A percentile compares a stretch with the other conserved stretches of the same genome.
These are phyloP conservation scores for Dolichallabes microphthalmus DNA, from an alignment of 2,113 vertebrate genomes.

Conservation along the genomic window DNA sequence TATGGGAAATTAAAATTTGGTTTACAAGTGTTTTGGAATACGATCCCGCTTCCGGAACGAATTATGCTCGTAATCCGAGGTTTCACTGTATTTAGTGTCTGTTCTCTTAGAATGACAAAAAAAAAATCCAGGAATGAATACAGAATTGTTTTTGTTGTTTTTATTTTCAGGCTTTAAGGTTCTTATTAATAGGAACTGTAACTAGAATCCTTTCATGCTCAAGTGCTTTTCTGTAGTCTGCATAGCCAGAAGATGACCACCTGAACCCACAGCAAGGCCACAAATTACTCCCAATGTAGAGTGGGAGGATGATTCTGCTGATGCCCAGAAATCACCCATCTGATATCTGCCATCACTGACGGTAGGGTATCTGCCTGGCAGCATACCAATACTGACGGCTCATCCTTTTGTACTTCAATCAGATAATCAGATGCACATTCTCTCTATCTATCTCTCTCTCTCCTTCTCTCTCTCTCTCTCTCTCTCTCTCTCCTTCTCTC, in stretches of 20 bases:
- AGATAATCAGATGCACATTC: constrained; percentile 25
- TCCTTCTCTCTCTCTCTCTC: no score
- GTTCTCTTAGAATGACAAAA: neutral
- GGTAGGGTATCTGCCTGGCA: constrained; percentile 11
- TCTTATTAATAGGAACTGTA: constrained; percentile 23
- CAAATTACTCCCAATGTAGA: constrained; percentile 35
- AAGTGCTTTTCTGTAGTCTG: constrained; percentile 23
- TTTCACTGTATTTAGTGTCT: neutral
- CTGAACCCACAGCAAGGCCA: constrained; percentile 7
- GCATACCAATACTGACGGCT: constrained; percentile 17
- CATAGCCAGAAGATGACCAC: constrained; percentile 35
- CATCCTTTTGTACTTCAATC: constrained; percentile 46
- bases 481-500: neutral
- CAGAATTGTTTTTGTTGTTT: neutral
- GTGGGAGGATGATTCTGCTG: constrained; percentile 7
- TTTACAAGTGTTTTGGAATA: no score
- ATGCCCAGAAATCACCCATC: neutral
- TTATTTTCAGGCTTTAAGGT: constrained; percentile 22
- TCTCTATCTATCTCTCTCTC: neutral
- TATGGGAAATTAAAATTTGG: no score
- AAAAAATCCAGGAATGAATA: neutral
- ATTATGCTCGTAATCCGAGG: no score
- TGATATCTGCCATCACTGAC: neutral
- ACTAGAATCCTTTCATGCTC: constrained; percentile 15
- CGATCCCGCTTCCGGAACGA: no score